A percentile compares a stretch with the other conserved stretches of the same genome.
phyloP scores from a whole-genome alignment of 2,888 invertebrate species.

The Achlya flavicornis region DNA sequence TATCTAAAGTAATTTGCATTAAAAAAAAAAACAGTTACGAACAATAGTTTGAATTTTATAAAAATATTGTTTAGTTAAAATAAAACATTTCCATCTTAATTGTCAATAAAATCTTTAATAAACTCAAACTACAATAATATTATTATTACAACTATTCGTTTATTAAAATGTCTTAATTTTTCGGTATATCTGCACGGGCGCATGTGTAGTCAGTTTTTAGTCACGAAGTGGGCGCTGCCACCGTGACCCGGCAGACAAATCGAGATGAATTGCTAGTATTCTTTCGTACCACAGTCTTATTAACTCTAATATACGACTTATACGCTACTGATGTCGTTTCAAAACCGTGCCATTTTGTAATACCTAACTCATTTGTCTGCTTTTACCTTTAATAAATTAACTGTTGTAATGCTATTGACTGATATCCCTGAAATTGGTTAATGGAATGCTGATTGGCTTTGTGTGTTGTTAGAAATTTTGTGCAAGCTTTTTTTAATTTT shows the following conservation, averaged over 20 bases:
- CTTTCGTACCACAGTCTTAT: slow-evolving; percentile 47
- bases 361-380: slow-evolving; percentile 25
- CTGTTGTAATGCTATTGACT: background rate
- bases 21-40: too few species aligned
- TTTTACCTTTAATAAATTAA: background rate
- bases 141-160: background rate
- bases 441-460: background rate
- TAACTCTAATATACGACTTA: slow-evolving; percentile 21
- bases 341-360: slow-evolving; percentile 44
- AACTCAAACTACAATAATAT: background rate
- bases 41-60: too few species aligned
- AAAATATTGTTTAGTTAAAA: background rate
- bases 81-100: background rate
- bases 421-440: background rate
- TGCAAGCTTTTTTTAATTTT: background rate
- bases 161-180: slow-evolving; percentile 29
- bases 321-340: slow-evolving; percentile 53
- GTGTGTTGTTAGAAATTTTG: background rate
- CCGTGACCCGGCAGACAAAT: slow-evolving; percentile 79
- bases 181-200: slow-evolving; percentile 41
- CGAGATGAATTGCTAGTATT: slow-evolving; percentile 77
- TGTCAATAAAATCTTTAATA: background rate
- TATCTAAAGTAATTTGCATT: too few species aligned
- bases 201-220: slow-evolving; percentile 49
- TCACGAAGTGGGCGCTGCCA: slow-evolving; percentile 61